Evolutionary conservation across 2,113 vertebrate genomes (phyloP), one percentile per base, ranked within the genome.

Genomic region (Eurystomus gularis): DNA sequence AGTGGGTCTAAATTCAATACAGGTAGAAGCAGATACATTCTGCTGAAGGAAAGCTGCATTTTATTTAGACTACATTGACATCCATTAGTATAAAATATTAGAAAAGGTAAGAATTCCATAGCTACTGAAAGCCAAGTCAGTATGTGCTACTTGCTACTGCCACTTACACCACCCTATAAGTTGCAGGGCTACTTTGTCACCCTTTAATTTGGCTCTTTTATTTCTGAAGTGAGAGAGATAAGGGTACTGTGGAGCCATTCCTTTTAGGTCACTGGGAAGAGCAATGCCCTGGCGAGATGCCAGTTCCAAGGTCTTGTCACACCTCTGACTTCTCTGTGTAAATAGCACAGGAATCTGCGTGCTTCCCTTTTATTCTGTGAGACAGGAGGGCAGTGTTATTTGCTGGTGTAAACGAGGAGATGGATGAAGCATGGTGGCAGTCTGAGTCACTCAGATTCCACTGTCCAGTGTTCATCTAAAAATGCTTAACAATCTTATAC

Each of bases 291-390:
- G 92, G 94, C 83, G 0, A 75, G 77, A 77, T 0, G 91, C 95
- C 95, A 95, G 73, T 94, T 76, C 70, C 77, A 70, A 82, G 86
- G 94, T 95, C 94, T 92, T 46, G 78, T 97, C 86, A 94, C 92
- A 96, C 95, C 91, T 97, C 94, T 95, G 96, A 96, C 95, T 96
- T 94, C 81, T 95, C 86, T 94, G 88, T 94, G 91, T 96, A 96
- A 95, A 95, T 95, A 95, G 42, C 3, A 0, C 66, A 89, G 91
- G 91, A 96, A 94, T 96, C 96, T 54, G 25, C 0, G 0, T 19
- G 61, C 92, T 95, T 93, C 77, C 62, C 83, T 96, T 96, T 95
- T 40, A 75, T 76, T 94, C 81, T 62, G 44, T 52, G 80, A 91
- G 95, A 52, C 2, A 7, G 51, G 28, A 93, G 57, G 78, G 77